Percentiles rank a stretch among this genome's conserved stretches.
These are phyloP conservation scores for Axea sp. DNA, from an alignment of 2,888 invertebrate genomes.

Conservation along the genomic window DNA sequence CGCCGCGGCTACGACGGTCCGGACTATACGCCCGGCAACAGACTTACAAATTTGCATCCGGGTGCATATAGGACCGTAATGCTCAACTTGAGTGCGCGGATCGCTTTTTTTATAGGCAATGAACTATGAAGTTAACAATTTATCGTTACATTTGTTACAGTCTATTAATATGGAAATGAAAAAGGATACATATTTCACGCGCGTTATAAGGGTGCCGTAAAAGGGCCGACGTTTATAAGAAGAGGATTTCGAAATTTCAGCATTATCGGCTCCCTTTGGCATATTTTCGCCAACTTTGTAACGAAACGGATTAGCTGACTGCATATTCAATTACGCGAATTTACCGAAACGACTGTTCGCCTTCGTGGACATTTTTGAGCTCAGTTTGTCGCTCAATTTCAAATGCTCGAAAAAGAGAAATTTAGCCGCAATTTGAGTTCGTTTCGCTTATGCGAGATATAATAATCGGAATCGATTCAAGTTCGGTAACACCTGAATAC, in stretches of 20 bases:
- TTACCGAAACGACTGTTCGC: not conserved
- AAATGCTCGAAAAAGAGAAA: not conserved
- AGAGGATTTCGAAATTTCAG: constrained; percentile 33
- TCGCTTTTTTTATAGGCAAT: constrained; percentile 60
- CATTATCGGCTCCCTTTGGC: constrained; percentile 27
- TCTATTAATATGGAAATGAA: constrained; percentile 64
- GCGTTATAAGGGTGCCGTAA: constrained; percentile 54
- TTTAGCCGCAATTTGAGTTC: constrained; percentile 16
- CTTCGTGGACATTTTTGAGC: not conserved
- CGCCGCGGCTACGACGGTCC: too few relatives aligned
- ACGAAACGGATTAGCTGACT: constrained; percentile 19
- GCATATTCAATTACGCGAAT: constrained; percentile 44
- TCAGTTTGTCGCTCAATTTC: too few relatives aligned
- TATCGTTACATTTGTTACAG: constrained; percentile 62
- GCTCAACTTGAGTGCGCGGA: constrained; percentile 21
- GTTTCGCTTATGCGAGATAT: constrained; percentile 2
- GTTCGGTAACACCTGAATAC: constrained; percentile 1
- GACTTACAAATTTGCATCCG: constrained; percentile 77
- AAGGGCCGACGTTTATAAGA: constrained; percentile 18
- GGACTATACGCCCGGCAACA: constrained; percentile 73
- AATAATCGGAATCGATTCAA: constrained; percentile 5
- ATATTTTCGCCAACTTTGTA: constrained; percentile 28
- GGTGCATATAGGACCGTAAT: constrained; percentile 59
- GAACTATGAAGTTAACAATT: constrained; percentile 58
- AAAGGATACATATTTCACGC: constrained; percentile 60